Conservation (phyloP, 37 sponge, comb jelly and placozoan genomes). For the Eunapius fragilis region DNA sequence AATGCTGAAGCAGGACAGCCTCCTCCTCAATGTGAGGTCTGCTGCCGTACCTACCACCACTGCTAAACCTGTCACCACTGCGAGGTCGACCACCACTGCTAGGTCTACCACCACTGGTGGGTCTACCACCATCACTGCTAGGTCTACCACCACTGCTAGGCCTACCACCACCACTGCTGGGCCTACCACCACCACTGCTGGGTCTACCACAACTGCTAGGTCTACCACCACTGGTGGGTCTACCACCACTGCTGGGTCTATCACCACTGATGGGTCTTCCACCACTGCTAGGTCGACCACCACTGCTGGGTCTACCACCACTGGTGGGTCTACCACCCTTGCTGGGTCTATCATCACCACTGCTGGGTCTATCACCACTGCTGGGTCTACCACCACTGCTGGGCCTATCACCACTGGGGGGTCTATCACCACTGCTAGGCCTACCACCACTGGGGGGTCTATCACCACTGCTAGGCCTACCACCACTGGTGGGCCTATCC, state of each 20-base stretch:
- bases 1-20: constrained; percentile 34
- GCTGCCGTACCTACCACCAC: not conserved
- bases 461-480: not conserved
- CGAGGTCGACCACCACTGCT: not conserved
- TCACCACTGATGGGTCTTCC: not conserved
- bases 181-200: not conserved
- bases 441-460: not conserved
- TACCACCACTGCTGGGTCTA: not conserved
- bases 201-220: not conserved
- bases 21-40: not conserved
- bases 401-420: not conserved
- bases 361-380: not conserved
- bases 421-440: not conserved
- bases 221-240: not conserved
- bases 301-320: not conserved
- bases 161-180: not conserved
- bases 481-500: not conserved
- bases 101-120: not conserved
- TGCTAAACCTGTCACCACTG: not conserved
- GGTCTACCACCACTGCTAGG: not conserved
- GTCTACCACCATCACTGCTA: not conserved
- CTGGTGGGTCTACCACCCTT: not conserved
- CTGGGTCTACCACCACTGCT: not conserved
- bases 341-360: not conserved
- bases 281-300: not conserved